These are phyloP conservation scores for Meandrina meandrites DNA, from an alignment of 92 coral and sea anemone genomes.

Conservation along the genomic window DNA sequence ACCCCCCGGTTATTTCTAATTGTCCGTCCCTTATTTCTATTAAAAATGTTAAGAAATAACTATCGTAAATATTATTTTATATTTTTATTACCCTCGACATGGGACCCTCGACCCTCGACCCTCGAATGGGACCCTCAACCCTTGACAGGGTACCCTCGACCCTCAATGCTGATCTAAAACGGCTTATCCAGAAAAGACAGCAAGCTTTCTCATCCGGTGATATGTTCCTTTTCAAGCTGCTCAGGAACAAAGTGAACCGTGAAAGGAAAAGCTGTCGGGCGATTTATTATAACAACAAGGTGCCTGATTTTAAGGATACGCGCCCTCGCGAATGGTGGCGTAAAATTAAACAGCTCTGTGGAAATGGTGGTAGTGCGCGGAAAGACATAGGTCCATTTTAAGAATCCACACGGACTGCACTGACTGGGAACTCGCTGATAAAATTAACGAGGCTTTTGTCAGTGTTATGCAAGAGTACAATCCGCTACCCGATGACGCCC, in stretches of 20 bases:
- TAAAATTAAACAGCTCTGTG: conserved; percentile 34
- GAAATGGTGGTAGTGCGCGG: conserved; percentile 17
- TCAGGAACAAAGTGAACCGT: conserved; percentile 24
- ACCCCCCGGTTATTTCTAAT: too few relatives aligned
- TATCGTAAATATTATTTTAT: too few relatives aligned
- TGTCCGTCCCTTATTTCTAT: too few relatives aligned
- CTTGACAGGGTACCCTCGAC: too few relatives aligned
- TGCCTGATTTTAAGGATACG: conserved; percentile 46
- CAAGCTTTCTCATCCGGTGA: neutral
- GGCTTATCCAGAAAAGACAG: conserved; percentile 2
- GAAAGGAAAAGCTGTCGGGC: conserved; percentile 54
- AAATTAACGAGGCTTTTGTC: conserved; percentile 50
- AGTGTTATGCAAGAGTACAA: conserved; percentile 42
- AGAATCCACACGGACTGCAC: conserved; percentile 43
- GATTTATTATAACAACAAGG: conserved; percentile 40
- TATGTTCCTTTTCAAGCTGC: neutral
- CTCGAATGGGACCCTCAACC: too few relatives aligned
- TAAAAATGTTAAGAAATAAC: too few relatives aligned
- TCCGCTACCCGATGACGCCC: conserved; percentile 21
- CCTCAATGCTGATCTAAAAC: neutral
- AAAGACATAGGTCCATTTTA: conserved; percentile 32
- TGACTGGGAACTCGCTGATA: conserved; percentile 41
- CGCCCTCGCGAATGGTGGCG: conserved; percentile 61
- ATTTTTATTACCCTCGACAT: too few relatives aligned
- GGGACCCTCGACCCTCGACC: too few relatives aligned